These are phyloP conservation scores for Bombyx huttoni DNA, from an alignment of 2,888 invertebrate species.

Conservation along the genomic window DNA sequence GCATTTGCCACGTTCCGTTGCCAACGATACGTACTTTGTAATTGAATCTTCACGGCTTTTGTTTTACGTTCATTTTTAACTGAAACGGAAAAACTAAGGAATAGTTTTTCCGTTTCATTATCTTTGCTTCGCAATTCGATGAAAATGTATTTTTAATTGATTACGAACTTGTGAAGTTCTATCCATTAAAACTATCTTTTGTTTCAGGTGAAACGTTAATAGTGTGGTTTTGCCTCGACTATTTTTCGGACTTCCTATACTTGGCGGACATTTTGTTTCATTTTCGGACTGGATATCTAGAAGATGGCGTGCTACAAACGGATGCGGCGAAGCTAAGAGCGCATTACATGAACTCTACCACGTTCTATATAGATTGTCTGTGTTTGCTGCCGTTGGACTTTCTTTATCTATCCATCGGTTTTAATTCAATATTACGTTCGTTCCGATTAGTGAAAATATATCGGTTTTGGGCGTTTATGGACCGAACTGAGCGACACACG, in stretches of 20 bases:
- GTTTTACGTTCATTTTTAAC: background rate
- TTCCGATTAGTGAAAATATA: conserved; percentile 98
- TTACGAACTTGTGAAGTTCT: no score
- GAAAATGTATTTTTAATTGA: no score
- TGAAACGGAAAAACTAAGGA: no score
- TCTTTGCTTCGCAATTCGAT: no score
- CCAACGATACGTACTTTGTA: background rate
- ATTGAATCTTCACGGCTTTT: background rate
- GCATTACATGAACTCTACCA: conserved; percentile 97
- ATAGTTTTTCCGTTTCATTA: no score
- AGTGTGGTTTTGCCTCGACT: conserved; percentile 97
- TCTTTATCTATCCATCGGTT: conserved; percentile 96
- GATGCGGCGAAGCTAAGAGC: conserved; percentile 93
- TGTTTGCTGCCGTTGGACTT: conserved; percentile 98
- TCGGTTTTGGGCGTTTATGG: conserved; percentile 98
- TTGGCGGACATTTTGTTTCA: conserved; percentile 96
- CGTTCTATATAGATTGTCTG: conserved; percentile 98
- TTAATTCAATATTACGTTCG: conserved; percentile 95
- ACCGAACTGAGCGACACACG: conserved; percentile 97
- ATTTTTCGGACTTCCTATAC: conserved; percentile 96
- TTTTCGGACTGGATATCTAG: conserved; percentile 96
- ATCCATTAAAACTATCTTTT: conserved; percentile 14
- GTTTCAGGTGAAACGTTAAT: conserved; percentile 85
- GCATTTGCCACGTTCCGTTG: conserved; percentile 18
- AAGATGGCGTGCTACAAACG: conserved; percentile 98